Evolutionary conservation across 2,113 vertebrate species (phyloP).

Genomic region (Crotalus viridis): DNA sequence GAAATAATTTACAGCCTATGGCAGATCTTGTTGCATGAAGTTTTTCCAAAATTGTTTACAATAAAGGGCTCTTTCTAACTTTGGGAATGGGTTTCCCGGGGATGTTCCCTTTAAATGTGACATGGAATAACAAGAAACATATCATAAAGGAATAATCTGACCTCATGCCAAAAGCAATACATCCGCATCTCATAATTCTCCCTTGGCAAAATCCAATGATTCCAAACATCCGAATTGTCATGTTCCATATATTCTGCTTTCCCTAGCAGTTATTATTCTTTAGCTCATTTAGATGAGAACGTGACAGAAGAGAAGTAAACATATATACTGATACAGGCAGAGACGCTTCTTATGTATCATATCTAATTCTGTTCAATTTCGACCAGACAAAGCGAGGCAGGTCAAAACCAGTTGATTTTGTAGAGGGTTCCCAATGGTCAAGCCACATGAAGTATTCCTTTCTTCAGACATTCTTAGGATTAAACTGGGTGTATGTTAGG

Average conservation of each 20-base stretch:
- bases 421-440: not conserved
- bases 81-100: not conserved
- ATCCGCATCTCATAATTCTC: not conserved
- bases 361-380: too few relatives aligned
- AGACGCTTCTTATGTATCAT: too few relatives aligned
- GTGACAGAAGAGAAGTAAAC: not conserved
- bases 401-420: too few relatives aligned
- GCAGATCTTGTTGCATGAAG: slow-evolving; percentile 11
- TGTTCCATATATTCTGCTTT: not conserved
- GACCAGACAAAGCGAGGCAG: too few relatives aligned
- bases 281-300: not conserved
- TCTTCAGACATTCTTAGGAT: not conserved
- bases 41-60: not conserved
- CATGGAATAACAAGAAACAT: not conserved
- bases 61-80: not conserved
- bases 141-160: not conserved
- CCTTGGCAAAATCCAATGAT: not conserved
- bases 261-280: not conserved
- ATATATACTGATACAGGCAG: too few relatives aligned
- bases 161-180: not conserved
- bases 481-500: too few relatives aligned
- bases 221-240: not conserved
- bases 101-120: not conserved
- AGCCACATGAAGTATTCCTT: too few relatives aligned
- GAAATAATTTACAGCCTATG: slow-evolving; percentile 8